Evolutionary conservation across 2,113 vertebrate genomes (phyloP).

Genomic region (Megaptera novaeangliae): DNA sequence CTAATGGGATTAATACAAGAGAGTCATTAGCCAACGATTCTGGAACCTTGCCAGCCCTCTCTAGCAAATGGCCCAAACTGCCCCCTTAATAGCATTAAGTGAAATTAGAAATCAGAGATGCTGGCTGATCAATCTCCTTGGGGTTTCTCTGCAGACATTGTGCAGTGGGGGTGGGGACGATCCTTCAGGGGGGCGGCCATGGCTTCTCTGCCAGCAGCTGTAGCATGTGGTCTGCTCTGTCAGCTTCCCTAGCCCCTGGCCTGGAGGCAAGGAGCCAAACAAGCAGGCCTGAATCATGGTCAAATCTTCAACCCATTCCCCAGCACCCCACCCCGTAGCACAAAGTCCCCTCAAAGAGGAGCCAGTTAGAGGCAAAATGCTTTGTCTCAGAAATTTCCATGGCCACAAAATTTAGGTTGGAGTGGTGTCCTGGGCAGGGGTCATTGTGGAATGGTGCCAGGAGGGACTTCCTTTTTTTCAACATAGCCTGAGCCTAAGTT

Average conservation of each 20-base stretch:
- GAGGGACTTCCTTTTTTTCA: background rate
- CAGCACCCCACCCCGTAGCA: background rate
- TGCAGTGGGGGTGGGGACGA: background rate
- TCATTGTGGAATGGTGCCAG: background rate
- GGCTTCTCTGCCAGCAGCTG: background rate
- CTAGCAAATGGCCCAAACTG: conserved; percentile 73
- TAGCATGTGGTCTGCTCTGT: no score
- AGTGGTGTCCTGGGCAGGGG: background rate
- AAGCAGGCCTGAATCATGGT: background rate
- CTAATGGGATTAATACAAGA: conserved; percentile 79
- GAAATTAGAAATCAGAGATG: conserved; percentile 74
- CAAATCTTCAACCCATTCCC: background rate
- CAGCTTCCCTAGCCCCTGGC: background rate
- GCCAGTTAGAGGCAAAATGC: background rate
- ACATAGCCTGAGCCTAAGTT: background rate
- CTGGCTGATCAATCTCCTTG: conserved; percentile 73
- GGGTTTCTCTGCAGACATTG: conserved; percentile 50
- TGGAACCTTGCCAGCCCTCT: conserved; percentile 69
- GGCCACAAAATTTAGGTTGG: background rate
- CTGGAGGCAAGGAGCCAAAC: background rate
- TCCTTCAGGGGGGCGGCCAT: background rate
- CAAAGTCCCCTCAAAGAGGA: background rate
- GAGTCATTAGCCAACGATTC: conserved; percentile 76
- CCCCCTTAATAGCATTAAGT: conserved; percentile 78
- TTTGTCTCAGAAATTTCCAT: background rate